Conservation (phyloP, 2,888 invertebrate species). For the Pharmacophagus antenor region DNA sequence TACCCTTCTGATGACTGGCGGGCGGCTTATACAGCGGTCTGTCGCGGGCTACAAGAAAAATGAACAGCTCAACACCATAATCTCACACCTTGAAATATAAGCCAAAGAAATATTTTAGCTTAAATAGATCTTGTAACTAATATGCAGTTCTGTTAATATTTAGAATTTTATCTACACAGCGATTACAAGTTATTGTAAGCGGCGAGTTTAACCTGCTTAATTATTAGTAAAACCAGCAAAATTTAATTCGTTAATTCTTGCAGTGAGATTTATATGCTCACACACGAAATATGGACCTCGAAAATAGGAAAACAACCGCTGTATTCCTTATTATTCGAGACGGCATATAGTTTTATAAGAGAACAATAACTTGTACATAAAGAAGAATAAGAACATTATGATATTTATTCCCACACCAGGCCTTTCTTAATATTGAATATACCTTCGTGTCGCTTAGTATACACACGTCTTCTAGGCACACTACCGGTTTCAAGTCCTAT, state of each 20-base stretch:
- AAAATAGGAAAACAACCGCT: conserved; percentile 25
- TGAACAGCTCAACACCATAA: conserved; percentile 70
- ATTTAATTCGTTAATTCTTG: conserved; percentile 29
- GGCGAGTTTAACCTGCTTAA: conserved; percentile 33
- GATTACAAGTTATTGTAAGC: conserved; percentile 33
- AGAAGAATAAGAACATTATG: conserved; percentile 25
- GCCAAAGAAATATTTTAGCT: conserved; percentile 40
- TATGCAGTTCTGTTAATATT: conserved; percentile 33
- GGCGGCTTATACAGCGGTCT: conserved; percentile 70
- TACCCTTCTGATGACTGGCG: conserved; percentile 75
- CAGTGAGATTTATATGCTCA: conserved; percentile 28
- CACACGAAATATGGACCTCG: conserved; percentile 23
- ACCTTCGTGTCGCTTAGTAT: conserved; percentile 71
- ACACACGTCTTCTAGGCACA: conserved; percentile 51
- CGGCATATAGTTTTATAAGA: conserved; percentile 1
- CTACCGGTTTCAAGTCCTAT: conserved; percentile 58
- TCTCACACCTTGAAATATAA: conserved; percentile 52
- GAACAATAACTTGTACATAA: conserved; percentile 15
- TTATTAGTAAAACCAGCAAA: conserved; percentile 29
- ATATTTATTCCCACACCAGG: conserved; percentile 47
- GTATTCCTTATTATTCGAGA: conserved; percentile 17
- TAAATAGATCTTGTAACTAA: conserved; percentile 36
- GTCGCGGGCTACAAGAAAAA: conserved; percentile 75
- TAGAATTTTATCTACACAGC: conserved; percentile 36
- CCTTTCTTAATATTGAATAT: conserved; percentile 41